Conservation (phyloP, 2,888 invertebrate species). For the Saturnia pavonia region DNA sequence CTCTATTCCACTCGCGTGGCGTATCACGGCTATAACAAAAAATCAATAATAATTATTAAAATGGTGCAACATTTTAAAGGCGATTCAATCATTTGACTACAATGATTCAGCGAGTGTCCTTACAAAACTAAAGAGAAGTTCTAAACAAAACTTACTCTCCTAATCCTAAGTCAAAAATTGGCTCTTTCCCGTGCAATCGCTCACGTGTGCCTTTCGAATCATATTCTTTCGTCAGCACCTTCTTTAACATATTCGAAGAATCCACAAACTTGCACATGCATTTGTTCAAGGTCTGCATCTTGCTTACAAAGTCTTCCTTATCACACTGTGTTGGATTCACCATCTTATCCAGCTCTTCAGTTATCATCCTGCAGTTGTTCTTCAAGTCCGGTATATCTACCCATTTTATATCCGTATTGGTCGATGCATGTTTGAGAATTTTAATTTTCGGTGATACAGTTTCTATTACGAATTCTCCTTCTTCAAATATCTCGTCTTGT, state of each 20-base stretch:
- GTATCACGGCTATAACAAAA: constrained; percentile 8
- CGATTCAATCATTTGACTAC: no score
- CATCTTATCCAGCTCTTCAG: constrained; percentile 54
- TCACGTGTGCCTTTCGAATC: constrained; percentile 50
- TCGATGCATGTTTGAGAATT: constrained; percentile 58
- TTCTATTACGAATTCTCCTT: constrained; percentile 67
- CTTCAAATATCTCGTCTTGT: constrained; percentile 52
- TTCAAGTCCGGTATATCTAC: constrained; percentile 52
- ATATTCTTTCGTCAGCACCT: constrained; percentile 58
- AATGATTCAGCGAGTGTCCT: not conserved
- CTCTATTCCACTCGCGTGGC: constrained; percentile 57
- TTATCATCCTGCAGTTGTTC: constrained; percentile 48
- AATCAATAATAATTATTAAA: not conserved
- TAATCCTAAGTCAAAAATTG: constrained; percentile 57
- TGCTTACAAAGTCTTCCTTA: constrained; percentile 51
- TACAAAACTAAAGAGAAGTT: not conserved
- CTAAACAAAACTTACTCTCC: constrained; percentile 57
- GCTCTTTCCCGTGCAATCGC: constrained; percentile 41
- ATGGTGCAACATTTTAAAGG: no score
- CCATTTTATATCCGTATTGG: constrained; percentile 61
- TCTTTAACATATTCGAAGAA: constrained; percentile 66
- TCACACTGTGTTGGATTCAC: constrained; percentile 47
- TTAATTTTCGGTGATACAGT: constrained; percentile 65
- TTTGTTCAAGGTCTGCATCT: constrained; percentile 66
- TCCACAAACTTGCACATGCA: constrained; percentile 72